Evolutionary conservation across 1,140 invertebrate genomes (phyloP), one percentile per base, ranked within the genome.

Genomic region (Protaetia brevitarsis): DNA sequence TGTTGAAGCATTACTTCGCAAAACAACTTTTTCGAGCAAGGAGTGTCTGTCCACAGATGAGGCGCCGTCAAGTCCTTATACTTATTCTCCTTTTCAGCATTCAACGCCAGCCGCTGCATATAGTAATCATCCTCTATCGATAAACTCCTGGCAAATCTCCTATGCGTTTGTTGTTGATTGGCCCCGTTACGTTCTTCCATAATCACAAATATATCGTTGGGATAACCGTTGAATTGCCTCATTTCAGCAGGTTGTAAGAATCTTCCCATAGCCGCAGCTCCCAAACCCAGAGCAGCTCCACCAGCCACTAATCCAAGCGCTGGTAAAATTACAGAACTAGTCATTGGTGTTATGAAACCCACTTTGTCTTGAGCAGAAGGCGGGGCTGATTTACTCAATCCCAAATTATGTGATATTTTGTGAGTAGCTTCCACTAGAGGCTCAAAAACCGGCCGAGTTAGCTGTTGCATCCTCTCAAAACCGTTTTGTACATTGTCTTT

Each of bases 401-500:
- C 90, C 6, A 91, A 78, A 74, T 91, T 92, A 63, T 89, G 82
- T 1, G 87, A 87, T 60, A 90, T 90, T 77, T 91, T 90, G 2
- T 90, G 87, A 0, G 89, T 89, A 0, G 89, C 89, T 78, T 91
- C 89, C 0, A 90, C 84, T 2, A 91, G 66, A 1, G 89, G 89
- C 64, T 89, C 87, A 8, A 90, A 81, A 0, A 91, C 88, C 0
- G 89, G 88, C 36, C 86, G 78, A 0, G 89, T 88, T 1, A 90
- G 75, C 68, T 88, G 85, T 11, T 87, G 85, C 36, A 92, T 84
- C 19, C 84, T 86, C 70, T 89, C 84, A 28, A 89, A 86, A 0
- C 89, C 85, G 31, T 78, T 87, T 64, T 88, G 85, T 8, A 92
- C 82, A 41, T 88, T 88, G 64, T 86, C 88, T 73, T 86, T 89